A percentile compares a stretch with the other conserved stretches of the same genome.
Evolutionary conservation across 92 coral and sea anemone species (phyloP).

Genomic region (Anthopleura xanthogrammica): DNA sequence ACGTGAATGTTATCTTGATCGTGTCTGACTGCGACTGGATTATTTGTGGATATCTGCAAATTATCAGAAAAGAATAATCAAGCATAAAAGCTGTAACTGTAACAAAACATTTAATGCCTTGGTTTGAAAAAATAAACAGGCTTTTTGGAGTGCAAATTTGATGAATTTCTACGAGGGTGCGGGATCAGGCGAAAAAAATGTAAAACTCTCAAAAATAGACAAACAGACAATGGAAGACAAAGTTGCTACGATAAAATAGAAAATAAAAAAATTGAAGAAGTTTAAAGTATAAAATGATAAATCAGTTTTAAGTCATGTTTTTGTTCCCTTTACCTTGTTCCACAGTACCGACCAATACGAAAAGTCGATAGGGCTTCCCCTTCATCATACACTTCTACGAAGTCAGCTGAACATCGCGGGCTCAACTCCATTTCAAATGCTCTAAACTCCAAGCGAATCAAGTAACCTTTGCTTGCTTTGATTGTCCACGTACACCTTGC

Average conservation of each 20-base stretch:
- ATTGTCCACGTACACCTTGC: conserved; percentile 39
- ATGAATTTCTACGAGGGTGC: too few species aligned
- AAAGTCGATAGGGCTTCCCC: background rate
- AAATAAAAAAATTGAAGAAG: too few species aligned
- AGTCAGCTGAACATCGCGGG: conserved; percentile 15
- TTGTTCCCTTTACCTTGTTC: background rate
- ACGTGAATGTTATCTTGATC: conserved; percentile 21
- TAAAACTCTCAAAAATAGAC: too few species aligned
- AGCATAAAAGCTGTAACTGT: too few species aligned
- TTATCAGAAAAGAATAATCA: background rate
- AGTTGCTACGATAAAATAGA: too few species aligned
- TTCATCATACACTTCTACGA: conserved; percentile 22
- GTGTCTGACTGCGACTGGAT: conserved; percentile 26
- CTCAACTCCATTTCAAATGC: conserved; percentile 32
- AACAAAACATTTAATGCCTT: too few species aligned
- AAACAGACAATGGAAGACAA: too few species aligned
- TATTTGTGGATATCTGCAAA: conserved; percentile 20
- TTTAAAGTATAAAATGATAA: too few species aligned
- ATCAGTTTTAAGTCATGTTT: too few species aligned
- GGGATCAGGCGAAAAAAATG: too few species aligned
- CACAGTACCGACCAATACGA: conserved; percentile 43
- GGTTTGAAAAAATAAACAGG: too few species aligned
- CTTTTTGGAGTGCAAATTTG: too few species aligned
- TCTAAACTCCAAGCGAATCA: conserved; percentile 32
- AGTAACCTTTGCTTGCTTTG: conserved; percentile 24